phyloP scores from a whole-genome alignment of 2,888 invertebrate species.

The Linnaemya tessellans region DNA sequence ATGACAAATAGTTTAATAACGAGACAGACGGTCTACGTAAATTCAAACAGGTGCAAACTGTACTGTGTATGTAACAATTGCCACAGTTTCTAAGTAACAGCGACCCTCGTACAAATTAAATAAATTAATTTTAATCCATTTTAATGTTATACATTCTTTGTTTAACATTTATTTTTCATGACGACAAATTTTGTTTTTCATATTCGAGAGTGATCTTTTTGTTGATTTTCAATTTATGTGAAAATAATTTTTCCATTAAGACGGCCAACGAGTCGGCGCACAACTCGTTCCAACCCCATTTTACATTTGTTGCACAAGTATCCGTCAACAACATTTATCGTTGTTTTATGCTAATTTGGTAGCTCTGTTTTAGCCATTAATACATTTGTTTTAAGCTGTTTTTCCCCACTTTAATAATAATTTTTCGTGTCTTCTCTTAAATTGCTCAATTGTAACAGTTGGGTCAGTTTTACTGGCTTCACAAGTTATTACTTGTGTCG shows the following conservation, averaged over 20 bases:
- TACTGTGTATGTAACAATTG: too few species aligned
- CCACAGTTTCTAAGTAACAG: too few species aligned
- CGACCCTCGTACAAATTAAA: slow-evolving; percentile 5
- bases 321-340: slow-evolving; percentile 71
- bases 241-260: slow-evolving; percentile 41
- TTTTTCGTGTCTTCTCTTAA: slow-evolving; percentile 52
- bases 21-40: too few species aligned
- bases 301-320: slow-evolving; percentile 26
- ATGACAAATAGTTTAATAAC: too few species aligned
- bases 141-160: slow-evolving; percentile 20
- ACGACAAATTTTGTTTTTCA: slow-evolving; percentile 50
- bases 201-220: slow-evolving; percentile 27
- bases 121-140: slow-evolving; percentile 47
- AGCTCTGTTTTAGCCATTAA: slow-evolving; percentile 18
- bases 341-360: slow-evolving; percentile 71
- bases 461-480: slow-evolving; percentile 46
- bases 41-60: too few species aligned
- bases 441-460: slow-evolving; percentile 59
- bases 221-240: slow-evolving; percentile 27
- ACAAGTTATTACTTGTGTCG: slow-evolving; percentile 13
- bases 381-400: slow-evolving; percentile 33
- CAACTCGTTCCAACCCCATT: slow-evolving; percentile 1
- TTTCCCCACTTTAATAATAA: slow-evolving; percentile 52
- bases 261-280: not conserved
- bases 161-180: slow-evolving; percentile 19